These are phyloP conservation scores for Phthorimaea operculella DNA, from an alignment of 1,140 invertebrate species.

Conservation along the genomic window DNA sequence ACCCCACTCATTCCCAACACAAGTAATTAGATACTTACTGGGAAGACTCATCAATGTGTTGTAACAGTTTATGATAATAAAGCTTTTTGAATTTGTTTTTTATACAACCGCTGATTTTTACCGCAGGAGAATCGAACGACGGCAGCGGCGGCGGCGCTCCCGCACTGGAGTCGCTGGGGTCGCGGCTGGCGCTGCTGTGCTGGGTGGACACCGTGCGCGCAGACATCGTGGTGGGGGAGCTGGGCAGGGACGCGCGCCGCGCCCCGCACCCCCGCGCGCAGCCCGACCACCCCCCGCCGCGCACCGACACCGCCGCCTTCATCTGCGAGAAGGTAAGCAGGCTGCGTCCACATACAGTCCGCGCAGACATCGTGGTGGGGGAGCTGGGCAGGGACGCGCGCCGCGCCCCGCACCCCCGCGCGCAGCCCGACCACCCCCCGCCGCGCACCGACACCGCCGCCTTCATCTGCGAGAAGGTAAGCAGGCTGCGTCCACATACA, in stretches of 20 bases:
- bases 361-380: conserved; percentile 94
- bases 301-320: conserved; percentile 84
- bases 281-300: conserved; percentile 67
- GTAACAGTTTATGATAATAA: too few relatives aligned
- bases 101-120: too few relatives aligned
- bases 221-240: conserved; percentile 93
- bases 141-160: conserved; percentile 29
- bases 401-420: background rate
- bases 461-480: conserved; percentile 91
- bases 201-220: conserved; percentile 89
- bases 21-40: too few relatives aligned
- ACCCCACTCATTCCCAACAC: too few relatives aligned
- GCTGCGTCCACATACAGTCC: too few relatives aligned
- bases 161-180: conserved; percentile 88
- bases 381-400: conserved; percentile 64
- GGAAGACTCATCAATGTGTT: too few relatives aligned
- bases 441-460: conserved; percentile 77
- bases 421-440: conserved; percentile 67
- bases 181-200: conserved; percentile 88
- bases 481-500: background rate
- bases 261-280: background rate
- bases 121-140: conserved; percentile 42
- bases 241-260: conserved; percentile 22
- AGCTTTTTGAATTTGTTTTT: too few relatives aligned
- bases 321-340: conserved; percentile 84